Evolutionary conservation across 2,888 invertebrate genomes (phyloP).

Genomic region (Chymomyza caudatula): DNA sequence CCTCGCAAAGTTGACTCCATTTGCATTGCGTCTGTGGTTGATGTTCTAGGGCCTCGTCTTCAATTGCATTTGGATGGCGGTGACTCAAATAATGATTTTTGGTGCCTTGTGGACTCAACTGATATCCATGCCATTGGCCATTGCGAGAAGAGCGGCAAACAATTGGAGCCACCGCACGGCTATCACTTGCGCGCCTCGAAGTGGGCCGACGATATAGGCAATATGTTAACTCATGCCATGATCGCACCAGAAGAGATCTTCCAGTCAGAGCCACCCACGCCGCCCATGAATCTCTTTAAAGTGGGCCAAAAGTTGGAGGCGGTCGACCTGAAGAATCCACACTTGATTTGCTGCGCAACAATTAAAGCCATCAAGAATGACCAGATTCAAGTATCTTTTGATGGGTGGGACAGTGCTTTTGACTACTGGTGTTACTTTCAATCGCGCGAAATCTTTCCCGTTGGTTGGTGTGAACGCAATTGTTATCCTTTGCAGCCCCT

Average conservation of each 20-base stretch:
- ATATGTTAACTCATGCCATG: constrained; percentile 93
- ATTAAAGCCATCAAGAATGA: constrained; percentile 95
- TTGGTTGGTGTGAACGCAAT: constrained; percentile 96
- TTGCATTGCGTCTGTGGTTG: constrained; percentile 97
- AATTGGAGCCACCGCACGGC: constrained; percentile 96
- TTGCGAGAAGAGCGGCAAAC: constrained; percentile 94
- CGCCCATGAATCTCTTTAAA: constrained; percentile 89
- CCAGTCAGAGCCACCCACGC: constrained; percentile 90
- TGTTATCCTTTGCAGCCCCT: constrained; percentile 96
- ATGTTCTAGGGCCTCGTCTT: constrained; percentile 91
- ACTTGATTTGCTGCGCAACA: constrained; percentile 97
- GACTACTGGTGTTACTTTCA: constrained; percentile 98
- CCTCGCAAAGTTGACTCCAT: constrained; percentile 96
- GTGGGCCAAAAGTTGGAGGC: constrained; percentile 97
- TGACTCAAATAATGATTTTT: constrained; percentile 98
- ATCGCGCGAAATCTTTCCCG: constrained; percentile 96
- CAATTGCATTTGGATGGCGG: constrained; percentile 95
- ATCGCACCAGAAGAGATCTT: constrained; percentile 94
- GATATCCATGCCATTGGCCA: constrained; percentile 96
- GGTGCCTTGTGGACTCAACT: constrained; percentile 95
- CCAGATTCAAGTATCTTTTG: constrained; percentile 96
- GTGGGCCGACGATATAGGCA: constrained; percentile 96
- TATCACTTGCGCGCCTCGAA: constrained; percentile 98
- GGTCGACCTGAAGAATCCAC: constrained; percentile 97
- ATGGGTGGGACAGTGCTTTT: constrained; percentile 98